phyloP scores from a whole-genome alignment of 2,113 vertebrate genomes.

The Melanocharis versteri region DNA sequence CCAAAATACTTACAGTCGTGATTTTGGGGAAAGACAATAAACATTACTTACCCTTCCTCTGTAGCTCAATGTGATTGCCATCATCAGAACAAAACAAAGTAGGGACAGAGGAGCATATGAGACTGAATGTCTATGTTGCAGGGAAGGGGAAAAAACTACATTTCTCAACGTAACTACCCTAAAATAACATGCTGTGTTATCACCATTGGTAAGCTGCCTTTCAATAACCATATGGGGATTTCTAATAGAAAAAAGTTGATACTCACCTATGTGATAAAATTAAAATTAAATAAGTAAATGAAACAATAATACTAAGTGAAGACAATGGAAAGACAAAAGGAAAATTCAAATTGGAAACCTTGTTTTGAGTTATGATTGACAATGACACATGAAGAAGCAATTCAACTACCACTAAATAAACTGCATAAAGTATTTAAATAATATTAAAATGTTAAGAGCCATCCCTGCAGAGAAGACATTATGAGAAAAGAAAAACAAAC shows the following conservation, averaged over 20 bases:
- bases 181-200: neutral
- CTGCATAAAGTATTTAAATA: neutral
- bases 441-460: neutral
- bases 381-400: neutral
- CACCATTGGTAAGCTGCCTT: neutral
- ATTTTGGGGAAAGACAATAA: neutral
- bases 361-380: neutral
- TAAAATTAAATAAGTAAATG: neutral
- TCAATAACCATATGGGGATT: neutral
- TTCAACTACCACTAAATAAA: neutral
- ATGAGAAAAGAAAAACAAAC: neutral
- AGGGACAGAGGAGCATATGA: neutral
- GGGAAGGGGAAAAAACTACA: neutral
- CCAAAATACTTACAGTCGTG: neutral
- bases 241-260: neutral
- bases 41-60: conserved; percentile 22
- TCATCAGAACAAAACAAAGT: conserved; percentile 33
- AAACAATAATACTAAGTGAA: neutral
- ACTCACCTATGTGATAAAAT: neutral
- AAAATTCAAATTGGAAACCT: neutral
- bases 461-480: neutral
- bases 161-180: neutral
- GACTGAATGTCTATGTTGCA: neutral
- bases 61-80: conserved; percentile 20
- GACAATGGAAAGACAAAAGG: neutral